Base-by-base conservation (phyloP, 1,140 invertebrate genomes). In the Physella acuta region DNA sequence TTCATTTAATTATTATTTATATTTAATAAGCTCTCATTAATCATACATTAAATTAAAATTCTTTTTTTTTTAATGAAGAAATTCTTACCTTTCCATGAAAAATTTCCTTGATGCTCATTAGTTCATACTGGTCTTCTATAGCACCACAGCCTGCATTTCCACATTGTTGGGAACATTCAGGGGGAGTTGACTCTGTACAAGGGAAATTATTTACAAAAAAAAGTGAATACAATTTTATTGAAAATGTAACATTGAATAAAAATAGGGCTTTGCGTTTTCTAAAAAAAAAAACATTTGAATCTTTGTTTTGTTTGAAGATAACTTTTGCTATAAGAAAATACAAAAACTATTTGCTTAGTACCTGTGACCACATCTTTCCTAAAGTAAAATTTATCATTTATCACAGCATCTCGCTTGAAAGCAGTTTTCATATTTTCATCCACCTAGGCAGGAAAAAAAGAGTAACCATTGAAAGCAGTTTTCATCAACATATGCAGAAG, bases 401-500 rank as follows among this genome's bases (percentile, higher is more conserved):
- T 86, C 30, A 94, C 90, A 26, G 97, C 96, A 85, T 97, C 92
- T 60, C 91, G 88, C 82, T 92, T 92, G 86, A 98, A 95, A 14
- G 95, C 95, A 60, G 90, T 91, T 77, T 92, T 89, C 95, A 99
- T 97, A 85, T 99, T 99, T 86, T 98, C 95, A 84, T 98, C 97
- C 52, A 99, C 94, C 91, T 92, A 39, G 16, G 65, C 56, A 17
- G 37, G 64, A 39, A 34, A 39, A n/a, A 61, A 14, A 33, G 33
- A 33, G 24, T 8, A 30, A 17, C 0, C 24, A 55, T 30, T 55
- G 20, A 55, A 11, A 14, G 28, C 44, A 49, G 44, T n/a, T n/a
- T 14, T 49, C 44, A 49, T 49, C 44, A 11, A 49, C 44, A 49
- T 14, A 49, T 14, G 44, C 44, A 49, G n/a, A 49, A 49, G 44